phyloP scores from a whole-genome alignment of 1,140 invertebrate genomes.

The Metaphire vulgaris region DNA sequence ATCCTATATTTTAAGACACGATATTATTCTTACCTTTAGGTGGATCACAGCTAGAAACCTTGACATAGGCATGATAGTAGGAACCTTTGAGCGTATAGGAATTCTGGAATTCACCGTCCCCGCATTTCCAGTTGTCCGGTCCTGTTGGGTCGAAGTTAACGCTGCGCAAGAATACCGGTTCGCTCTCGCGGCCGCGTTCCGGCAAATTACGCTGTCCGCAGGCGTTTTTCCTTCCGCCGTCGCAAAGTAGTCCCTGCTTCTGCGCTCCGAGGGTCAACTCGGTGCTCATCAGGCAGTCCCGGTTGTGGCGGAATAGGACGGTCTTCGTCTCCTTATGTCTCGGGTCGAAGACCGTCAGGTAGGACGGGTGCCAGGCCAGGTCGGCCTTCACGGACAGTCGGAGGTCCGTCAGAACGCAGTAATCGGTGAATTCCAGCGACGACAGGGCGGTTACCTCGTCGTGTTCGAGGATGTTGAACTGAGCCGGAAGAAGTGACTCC shows the following conservation, averaged over 20 bases:
- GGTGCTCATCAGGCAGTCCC: constrained; percentile 23
- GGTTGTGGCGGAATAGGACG: constrained; percentile 1
- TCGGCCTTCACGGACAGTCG: constrained; percentile 14
- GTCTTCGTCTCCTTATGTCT: constrained; percentile 9
- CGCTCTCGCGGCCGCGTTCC: background rate
- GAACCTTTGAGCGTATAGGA: constrained; percentile 26
- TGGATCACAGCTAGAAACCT: constrained; percentile 15
- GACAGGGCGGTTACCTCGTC: constrained; percentile 13
- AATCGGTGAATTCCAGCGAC: constrained; percentile 24
- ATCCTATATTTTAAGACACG: too few relatives aligned
- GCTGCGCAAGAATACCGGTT: constrained; percentile 19
- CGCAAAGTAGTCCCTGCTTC: constrained; percentile 28
- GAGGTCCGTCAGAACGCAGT: constrained; percentile 28
- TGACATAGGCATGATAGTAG: constrained; percentile 30
- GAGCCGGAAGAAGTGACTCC: background rate
- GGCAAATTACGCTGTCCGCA: constrained; percentile 26
- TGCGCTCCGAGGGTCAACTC: constrained; percentile 14
- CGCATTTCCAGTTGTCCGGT: constrained; percentile 13
- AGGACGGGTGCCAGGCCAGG: constrained; percentile 27
- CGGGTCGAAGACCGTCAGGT: constrained; percentile 21
- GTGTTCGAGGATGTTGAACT: background rate
- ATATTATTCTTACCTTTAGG: constrained; percentile 13
- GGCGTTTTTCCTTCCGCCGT: constrained; percentile 21
- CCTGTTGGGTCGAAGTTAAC: constrained; percentile 25
- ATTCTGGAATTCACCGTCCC: background rate